Conservation (phyloP, 2,113 vertebrate species). For the Cinclus cinclus region DNA sequence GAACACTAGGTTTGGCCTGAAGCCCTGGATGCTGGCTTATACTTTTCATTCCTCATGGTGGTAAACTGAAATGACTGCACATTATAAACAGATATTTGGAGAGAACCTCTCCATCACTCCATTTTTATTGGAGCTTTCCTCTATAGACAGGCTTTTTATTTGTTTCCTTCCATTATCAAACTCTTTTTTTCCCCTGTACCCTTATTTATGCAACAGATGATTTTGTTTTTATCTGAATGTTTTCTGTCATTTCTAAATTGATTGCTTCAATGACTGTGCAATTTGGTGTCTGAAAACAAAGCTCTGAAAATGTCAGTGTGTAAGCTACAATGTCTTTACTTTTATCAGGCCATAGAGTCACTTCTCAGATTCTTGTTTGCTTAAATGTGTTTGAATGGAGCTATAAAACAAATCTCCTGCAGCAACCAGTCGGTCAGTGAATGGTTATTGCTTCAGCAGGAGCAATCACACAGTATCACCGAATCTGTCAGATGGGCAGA, state of each 20-base stretch:
- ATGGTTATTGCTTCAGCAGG: slow-evolving; percentile 2
- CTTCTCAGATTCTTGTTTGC: not conserved
- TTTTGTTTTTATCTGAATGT: not conserved
- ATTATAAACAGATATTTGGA: not conserved
- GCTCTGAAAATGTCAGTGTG: not conserved
- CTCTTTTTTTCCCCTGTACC: not conserved
- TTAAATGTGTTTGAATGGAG: not conserved
- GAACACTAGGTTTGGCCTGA: not conserved
- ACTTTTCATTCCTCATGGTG: not conserved
- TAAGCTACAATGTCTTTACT: not conserved
- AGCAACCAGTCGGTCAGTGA: not conserved
- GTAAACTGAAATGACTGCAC: not conserved
- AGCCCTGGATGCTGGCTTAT: not conserved
- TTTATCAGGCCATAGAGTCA: not conserved
- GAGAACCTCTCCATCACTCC: not conserved
- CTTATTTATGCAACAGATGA: not conserved
- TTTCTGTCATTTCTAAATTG: slow-evolving; percentile 1
- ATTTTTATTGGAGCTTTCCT: not conserved
- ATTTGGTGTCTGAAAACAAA: slow-evolving; percentile 20
- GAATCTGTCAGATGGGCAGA: slow-evolving; percentile 8
- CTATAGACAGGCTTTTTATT: not conserved
- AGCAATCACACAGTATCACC: slow-evolving; percentile 33
- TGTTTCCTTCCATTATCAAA: not conserved
- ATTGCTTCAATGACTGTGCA: not conserved
- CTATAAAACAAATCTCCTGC: not conserved